Conservation (phyloP, 2,113 vertebrate species). For the Natator depressus region DNA sequence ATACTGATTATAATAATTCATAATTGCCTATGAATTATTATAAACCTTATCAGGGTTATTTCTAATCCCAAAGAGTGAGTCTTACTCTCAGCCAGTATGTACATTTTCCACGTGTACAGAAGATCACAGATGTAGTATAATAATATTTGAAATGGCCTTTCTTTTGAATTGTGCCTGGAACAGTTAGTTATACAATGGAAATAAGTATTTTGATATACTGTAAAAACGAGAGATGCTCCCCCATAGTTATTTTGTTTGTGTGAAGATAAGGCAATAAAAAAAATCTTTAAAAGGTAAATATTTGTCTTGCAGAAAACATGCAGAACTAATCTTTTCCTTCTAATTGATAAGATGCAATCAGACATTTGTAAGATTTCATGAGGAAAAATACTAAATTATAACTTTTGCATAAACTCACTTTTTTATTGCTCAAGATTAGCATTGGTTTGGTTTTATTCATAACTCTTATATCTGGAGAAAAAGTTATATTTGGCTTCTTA, state of each 20-base stretch:
- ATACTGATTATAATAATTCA: not conserved
- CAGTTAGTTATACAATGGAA: not conserved
- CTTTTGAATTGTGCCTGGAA: not conserved
- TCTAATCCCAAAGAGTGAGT: not conserved
- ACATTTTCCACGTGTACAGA: not conserved
- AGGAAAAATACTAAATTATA: not conserved
- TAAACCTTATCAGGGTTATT: not conserved
- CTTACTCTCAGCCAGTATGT: not conserved
- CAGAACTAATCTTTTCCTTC: not conserved
- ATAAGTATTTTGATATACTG: not conserved
- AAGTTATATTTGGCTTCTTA: not conserved
- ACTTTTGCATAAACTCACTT: not conserved
- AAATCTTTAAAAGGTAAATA: not conserved
- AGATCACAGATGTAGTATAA: not conserved
- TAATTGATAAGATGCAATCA: not conserved
- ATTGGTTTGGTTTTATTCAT: not conserved
- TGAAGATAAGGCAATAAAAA: not conserved
- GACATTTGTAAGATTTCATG: not conserved
- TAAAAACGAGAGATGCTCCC: not conserved
- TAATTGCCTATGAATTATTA: too few relatives aligned
- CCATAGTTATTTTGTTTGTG: not conserved
- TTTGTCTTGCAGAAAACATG: not conserved
- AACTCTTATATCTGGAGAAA: not conserved
- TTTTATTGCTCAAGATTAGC: not conserved
- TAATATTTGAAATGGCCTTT: not conserved